Evolutionary conservation across 2,888 invertebrate species (phyloP), one percentile per base, ranked within the genome.

Genomic region (Parascotia fuliginaria): DNA sequence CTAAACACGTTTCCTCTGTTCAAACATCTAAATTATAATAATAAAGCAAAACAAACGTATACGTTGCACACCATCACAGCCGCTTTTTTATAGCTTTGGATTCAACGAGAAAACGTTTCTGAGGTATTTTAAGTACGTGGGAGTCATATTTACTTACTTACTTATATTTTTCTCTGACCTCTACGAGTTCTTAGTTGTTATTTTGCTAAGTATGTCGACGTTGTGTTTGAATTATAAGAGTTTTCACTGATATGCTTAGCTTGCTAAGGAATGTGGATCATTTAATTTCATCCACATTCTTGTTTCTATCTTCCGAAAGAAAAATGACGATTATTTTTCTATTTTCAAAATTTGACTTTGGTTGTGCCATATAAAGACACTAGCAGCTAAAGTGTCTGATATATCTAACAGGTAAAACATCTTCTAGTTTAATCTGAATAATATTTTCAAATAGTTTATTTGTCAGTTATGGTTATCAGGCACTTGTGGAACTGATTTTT

Each of bases 21-120:
- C 46, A 54, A 58, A 62, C 33, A 46, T 39, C 58, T 51, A 42
- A 54, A 57, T 54, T 44, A 58, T 44, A 51, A 58, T 46, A 45
- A 22, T 48, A 42, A 53, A 43, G 32, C 32, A 32, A 58, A 63
- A 54, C 39, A 38, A 60, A 41, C 43, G 48, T 29, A 15, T 16
- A 19, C 45, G 15, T 27, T 39, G 33, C 49, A 49, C 50, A 60
- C 24, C 39, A 46, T 28, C 36, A 29, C 29, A 34, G 43, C 47
- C 46, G 50, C 32, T 59, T 61, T 24, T 61, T 50, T 55, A 58
- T 46, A 38, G 14, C 24, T 27, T 13, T 37, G 11, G 11, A 38
- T 13, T 27, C 3, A 24, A 27, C 13, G 9, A 38, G 27, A 27
- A 27, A 31, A 37, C 31, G 29, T 37, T 37, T 37, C 31, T 37